Percentiles rank a stretch among this genome's conserved stretches.
phyloP scores from a whole-genome alignment of 2,888 invertebrate genomes.

The Phyllotreta cruciferae region DNA sequence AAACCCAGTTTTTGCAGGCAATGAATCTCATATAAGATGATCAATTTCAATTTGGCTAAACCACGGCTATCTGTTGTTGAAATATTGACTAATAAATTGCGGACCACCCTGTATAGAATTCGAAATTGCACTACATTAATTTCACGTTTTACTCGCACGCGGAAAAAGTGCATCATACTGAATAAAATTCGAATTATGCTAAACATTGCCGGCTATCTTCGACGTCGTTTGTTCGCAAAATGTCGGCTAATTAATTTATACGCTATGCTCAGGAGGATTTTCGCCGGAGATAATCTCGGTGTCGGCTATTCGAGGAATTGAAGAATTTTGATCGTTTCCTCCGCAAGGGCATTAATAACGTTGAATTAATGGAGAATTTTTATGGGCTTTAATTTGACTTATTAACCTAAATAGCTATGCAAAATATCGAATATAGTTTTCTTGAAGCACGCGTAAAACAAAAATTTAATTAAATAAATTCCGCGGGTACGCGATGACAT shows the following conservation, averaged over 20 bases:
- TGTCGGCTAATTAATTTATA: conserved; percentile 7
- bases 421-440: no score
- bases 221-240: conserved; percentile 8
- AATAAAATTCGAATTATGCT: conserved; percentile 13
- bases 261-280: conserved; percentile 1
- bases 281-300: neutral
- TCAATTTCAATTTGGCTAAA: no score
- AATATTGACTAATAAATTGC: no score
- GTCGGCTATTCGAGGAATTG: neutral
- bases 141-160: neutral
- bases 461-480: no score
- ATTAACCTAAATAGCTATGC: no score
- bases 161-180: conserved; percentile 5
- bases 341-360: neutral
- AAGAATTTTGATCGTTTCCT: conserved; percentile 13
- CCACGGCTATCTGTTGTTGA: no score
- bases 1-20: no score
- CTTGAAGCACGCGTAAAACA: no score
- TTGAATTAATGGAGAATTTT: neutral
- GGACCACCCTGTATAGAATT: no score
- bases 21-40: no score
- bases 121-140: conserved; percentile 9
- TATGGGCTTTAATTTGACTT: no score
- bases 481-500: no score
- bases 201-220: conserved; percentile 6